These are phyloP conservation scores for Digitonthophagus gazella DNA, from an alignment of 2,888 invertebrate genomes.

Conservation along the genomic window DNA sequence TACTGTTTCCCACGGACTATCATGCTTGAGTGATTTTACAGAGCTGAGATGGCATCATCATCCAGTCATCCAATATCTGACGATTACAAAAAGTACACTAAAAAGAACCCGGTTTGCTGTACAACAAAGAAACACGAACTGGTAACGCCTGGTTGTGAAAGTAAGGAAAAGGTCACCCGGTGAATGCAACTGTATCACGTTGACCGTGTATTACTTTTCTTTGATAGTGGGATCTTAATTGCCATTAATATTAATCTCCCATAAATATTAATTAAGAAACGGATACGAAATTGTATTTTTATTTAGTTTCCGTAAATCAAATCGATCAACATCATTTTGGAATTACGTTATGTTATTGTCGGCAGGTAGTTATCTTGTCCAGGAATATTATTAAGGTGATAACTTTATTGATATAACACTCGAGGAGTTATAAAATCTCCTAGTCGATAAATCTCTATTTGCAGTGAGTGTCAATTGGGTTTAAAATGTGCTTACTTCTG, in stretches of 20 bases:
- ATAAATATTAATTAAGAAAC: background rate
- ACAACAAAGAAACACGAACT: conserved; percentile 6
- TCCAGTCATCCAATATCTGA: background rate
- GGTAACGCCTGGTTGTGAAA: conserved; percentile 12
- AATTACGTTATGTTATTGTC: background rate
- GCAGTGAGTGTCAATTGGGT: background rate
- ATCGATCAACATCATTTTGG: background rate
- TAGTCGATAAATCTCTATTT: background rate
- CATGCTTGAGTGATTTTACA: background rate
- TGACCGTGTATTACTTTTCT: conserved; percentile 15
- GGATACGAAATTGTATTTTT: background rate
- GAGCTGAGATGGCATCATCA: background rate
- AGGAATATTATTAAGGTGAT: background rate
- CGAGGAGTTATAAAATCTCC: background rate
- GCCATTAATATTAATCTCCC: background rate
- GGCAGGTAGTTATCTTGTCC: background rate
- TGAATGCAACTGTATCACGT: conserved; percentile 16
- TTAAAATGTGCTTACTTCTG: background rate
- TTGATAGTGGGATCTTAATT: background rate
- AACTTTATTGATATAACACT: background rate
- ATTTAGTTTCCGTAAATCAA: background rate
- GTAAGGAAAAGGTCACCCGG: conserved; percentile 6
- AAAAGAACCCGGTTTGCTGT: background rate
- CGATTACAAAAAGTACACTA: background rate
- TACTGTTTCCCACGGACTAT: background rate